Base-by-base conservation (phyloP, 2,888 invertebrate genomes). In the Campoplex nolae region DNA sequence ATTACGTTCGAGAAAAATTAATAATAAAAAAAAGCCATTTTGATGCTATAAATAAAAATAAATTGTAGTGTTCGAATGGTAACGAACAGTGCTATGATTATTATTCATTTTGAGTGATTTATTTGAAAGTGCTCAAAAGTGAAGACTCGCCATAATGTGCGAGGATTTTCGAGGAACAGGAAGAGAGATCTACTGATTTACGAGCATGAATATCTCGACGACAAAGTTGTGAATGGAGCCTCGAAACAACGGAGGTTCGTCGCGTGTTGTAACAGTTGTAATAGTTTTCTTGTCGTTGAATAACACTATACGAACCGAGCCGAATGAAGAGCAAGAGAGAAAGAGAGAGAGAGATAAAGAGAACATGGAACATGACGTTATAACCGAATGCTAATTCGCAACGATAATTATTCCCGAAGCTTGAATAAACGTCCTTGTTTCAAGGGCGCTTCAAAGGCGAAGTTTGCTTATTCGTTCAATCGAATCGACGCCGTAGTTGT, bases 211-310 rank as follows among this genome's bases (percentile, higher is more conserved):
- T 78, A 38, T 73, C 65, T 58, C 45, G 71, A 68, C 75, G 86
- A 88, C 88, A 88, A 89, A 89, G 89, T 86, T 87, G 62, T 78
- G 80, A 86, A 83, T 78, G 81, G 78, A 83, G 90, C 16, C 73
- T 58, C 88, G 89, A 91, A 92, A 92, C 90, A 92, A 91, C 91
- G 89, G 88, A 88, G 90, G 88, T 88, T 85, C 86, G 87, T 85
- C 65, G 88, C 81, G 88, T 88, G 92, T 92, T 91, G 92, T 82
- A 85, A 85, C 58, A 78, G 67, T 91, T 18, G 75, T 45, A 91
- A 91, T 92, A 92, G 92, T 62, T 92, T 93, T 92, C 92, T 93
- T 92, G 92, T 90, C 90, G 90, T 90, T 92, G 88, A 86, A 84
- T 77, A 84, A 87, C 84, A 86, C 81, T 68, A 9, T 42, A 65